Evolutionary conservation across 2,888 invertebrate species (phyloP).

Genomic region (Gonocerus acuteangulatus): DNA sequence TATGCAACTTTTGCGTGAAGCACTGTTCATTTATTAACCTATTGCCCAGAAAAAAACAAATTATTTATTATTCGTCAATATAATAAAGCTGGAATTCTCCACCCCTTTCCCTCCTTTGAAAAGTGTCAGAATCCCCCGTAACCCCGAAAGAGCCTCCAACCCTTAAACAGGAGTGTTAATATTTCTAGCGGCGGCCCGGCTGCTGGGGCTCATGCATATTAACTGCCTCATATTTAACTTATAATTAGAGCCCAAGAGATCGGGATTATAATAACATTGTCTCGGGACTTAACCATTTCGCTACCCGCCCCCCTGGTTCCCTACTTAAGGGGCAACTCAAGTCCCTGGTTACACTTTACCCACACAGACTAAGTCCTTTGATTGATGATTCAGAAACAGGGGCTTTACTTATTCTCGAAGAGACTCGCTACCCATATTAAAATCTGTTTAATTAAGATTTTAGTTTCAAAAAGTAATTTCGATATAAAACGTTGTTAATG

Average conservation of each 20-base stretch:
- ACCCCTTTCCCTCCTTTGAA: too few relatives aligned
- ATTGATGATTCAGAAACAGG: constrained; percentile 10
- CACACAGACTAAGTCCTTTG: constrained; percentile 8
- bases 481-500: too few relatives aligned
- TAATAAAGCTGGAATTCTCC: too few relatives aligned
- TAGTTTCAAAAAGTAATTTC: not conserved
- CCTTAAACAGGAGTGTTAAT: constrained; percentile 12
- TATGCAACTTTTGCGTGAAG: too few relatives aligned
- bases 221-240: constrained; percentile 22
- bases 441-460: constrained; percentile 16
- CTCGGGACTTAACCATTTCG: constrained; percentile 13
- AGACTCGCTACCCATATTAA: constrained; percentile 4
- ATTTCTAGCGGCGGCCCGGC: constrained; percentile 4
- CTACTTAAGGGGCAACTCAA: constrained; percentile 5
- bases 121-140: too few relatives aligned
- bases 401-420: not conserved
- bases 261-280: constrained; percentile 20
- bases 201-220: constrained; percentile 20
- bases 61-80: too few relatives aligned
- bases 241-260: constrained; percentile 21
- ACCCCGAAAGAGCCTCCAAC: not conserved
- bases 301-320: not conserved
- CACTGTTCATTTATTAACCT: too few relatives aligned
- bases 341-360: not conserved
- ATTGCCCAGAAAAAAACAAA: too few relatives aligned